Evolutionary conservation across 2,113 vertebrate species (phyloP), one percentile per base, ranked within the genome.

Genomic region (Sinocyclocheilus rhinocerous): DNA sequence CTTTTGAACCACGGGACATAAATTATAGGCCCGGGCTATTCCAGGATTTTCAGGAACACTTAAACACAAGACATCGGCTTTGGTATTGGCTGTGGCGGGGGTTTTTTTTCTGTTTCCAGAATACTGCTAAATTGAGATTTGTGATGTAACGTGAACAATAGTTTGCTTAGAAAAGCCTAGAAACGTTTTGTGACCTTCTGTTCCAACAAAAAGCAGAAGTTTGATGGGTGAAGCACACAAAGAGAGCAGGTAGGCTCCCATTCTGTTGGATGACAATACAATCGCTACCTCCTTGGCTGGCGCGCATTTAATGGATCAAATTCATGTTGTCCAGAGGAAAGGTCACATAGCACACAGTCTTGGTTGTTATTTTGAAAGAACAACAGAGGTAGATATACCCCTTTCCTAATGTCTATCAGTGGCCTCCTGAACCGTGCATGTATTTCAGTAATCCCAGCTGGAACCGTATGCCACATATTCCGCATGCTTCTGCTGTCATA

Each of bases 301-400:
- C 86, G 81, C 90, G 89, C 89, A 84, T 90, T 90, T 91, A 91
- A 91, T 93, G 91, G 92, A 92, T 94, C 93, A 92, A 29, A 92
- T 94, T 90, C 91, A 91, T 89, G 92, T 87, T 94, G 93, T 91
- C 92, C 86, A 89, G 89, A 92, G 89, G 90, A 95, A 95, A 95
- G 94, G 93, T 95, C 93, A 94, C 93, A 94, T 95, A 93, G 89
- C 91, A 79, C 33, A 70, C 90, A 91, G 85, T 92, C 93, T 88
- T 87, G 89, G 92, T 90, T 93, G 92, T 94, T 95, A 93, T 94
- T 94, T 94, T 93, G 91, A 95, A 93, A 85, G 91, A 89, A 94
- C 92, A 93, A 93, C 92, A 92, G 90, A 88, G 89, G 70, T 90
- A 85, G 87, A 89, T 89, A 84, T 87, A 86, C 88, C 81, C 55